These are phyloP conservation scores for Lutjanus campechanus DNA, from an alignment of 2,797 vertebrate genomes.

Conservation along the genomic window DNA sequence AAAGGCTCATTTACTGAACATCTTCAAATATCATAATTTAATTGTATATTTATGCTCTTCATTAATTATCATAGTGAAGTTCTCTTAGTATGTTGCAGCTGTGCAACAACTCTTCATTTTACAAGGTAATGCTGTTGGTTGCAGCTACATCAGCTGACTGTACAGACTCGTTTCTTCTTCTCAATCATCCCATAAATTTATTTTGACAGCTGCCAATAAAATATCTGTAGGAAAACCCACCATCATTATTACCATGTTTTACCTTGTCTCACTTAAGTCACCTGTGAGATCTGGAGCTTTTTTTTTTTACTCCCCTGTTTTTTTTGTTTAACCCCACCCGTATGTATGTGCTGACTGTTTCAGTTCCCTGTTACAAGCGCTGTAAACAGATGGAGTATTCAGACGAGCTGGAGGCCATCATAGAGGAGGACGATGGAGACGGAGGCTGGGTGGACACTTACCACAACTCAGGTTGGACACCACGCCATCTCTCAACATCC, in stretches of 20 bases:
- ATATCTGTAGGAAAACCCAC: too few relatives aligned
- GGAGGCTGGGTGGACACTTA: constrained; percentile 99
- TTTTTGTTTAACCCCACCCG: not conserved
- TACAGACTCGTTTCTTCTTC: not conserved
- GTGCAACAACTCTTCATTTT: too few relatives aligned
- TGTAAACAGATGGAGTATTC: constrained; percentile 99
- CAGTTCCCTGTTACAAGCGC: constrained; percentile 98
- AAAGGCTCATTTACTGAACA: not conserved
- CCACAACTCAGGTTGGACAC: constrained; percentile 92
- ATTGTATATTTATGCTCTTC: not conserved
- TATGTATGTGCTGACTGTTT: not conserved
- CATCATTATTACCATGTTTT: not conserved
- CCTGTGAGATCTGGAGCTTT: too few relatives aligned
- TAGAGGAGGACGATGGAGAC: constrained; percentile 99
- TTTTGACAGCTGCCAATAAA: too few relatives aligned
- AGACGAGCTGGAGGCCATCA: constrained; percentile 97
- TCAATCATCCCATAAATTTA: not conserved
- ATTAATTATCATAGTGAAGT: not conserved
- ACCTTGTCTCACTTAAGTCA: not conserved
- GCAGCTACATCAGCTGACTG: not conserved
- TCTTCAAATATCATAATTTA: not conserved
- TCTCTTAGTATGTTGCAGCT: too few relatives aligned
- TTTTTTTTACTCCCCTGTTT: not conserved
- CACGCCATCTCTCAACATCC: not conserved
- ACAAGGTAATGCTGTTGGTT: too few relatives aligned